Conservation (phyloP, 2,888 invertebrate genomes). For the Drosophila vallismaia region DNA sequence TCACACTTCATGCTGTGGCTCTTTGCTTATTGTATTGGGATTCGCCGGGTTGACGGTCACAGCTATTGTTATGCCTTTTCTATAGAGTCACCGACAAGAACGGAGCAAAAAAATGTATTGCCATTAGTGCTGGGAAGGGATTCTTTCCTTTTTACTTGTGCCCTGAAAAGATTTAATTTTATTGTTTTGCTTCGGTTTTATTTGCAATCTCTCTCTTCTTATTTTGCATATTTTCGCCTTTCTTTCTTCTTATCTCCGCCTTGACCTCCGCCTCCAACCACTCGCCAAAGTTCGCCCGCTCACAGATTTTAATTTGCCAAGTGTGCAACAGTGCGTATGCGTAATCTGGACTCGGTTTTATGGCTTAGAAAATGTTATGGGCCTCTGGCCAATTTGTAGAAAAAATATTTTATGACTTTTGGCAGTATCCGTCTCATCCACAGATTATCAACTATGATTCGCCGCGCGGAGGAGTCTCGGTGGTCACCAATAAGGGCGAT, state of each 20-base stretch:
- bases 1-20: conserved; percentile 60
- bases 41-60: conserved; percentile 39
- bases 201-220: conserved; percentile 45
- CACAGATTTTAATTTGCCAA: conserved; percentile 61
- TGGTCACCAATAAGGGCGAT: conserved; percentile 95
- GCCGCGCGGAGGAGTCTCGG: conserved; percentile 94
- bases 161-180: conserved; percentile 80
- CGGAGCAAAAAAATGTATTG: conserved; percentile 45
- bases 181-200: conserved; percentile 73
- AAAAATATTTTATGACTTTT: conserved; percentile 39
- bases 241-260: conserved; percentile 19
- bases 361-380: conserved; percentile 70
- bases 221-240: conserved; percentile 34
- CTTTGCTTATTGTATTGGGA: conserved; percentile 73
- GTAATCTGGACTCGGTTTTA: conserved; percentile 69
- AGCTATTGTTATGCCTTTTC: conserved; percentile 68
- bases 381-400: conserved; percentile 17
- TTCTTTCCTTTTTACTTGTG: conserved; percentile 33
- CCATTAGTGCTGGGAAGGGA: conserved; percentile 63
- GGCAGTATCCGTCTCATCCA: conserved; percentile 29
- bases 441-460: conserved; percentile 98
- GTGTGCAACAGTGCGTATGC: conserved; percentile 77
- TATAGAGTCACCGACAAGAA: conserved; percentile 50
- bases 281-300: not conserved
- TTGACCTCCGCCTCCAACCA: not conserved